Base-by-base conservation (phyloP, 2,797 vertebrate species). In the Acanthurus lineatus region DNA sequence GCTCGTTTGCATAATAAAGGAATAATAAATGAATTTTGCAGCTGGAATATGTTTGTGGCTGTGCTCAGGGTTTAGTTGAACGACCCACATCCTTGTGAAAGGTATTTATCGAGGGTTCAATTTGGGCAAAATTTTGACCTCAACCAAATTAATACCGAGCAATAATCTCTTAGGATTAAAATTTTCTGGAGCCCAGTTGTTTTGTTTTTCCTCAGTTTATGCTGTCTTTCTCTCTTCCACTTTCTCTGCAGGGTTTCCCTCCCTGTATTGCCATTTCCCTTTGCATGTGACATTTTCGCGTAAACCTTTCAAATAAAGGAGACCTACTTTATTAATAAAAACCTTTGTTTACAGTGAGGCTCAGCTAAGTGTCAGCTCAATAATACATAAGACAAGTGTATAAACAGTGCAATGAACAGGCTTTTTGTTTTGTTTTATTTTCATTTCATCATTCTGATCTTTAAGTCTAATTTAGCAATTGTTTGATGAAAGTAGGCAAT, bases 141-240 rank as follows among this genome's bases (percentile, higher is more conserved):
- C 20, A 14, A 17, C 28, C 35, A 58, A 77, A 12, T 48, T 40
- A 65, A 71, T 66, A 38, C 32, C 54, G 17, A 73, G 45, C 69
- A 19, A 35, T 69, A 69, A 61, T 72, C 74, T 81, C 12, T 57
- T 1, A 44, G 67, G 71, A 81, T 81, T 75, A 71, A 17, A 49
- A 57, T 47, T 25, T 66, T 61, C 52, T 58, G 25, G 28, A 28
- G 65, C 38, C 7, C 56, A 20, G 15, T 47, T 53, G 2, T 49
- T 2, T 6, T 38, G 19, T 69, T 20, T 54, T 28, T 59, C 35
- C 7, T 35, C n/a, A 59, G 40, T 25, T 49, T 15, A 53, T 67
- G 19, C 44, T 25, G 17, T 38, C 17, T 49, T 20, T 61, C 28
- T 54, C 44, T 56, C 44, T 56, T 42, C 32, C 14, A 40, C n/a